A percentile compares a stretch with the other conserved stretches of the same genome.
These are phyloP conservation scores for Hepsetus odoe DNA, from an alignment of 2,113 vertebrate genomes.

Conservation along the genomic window DNA sequence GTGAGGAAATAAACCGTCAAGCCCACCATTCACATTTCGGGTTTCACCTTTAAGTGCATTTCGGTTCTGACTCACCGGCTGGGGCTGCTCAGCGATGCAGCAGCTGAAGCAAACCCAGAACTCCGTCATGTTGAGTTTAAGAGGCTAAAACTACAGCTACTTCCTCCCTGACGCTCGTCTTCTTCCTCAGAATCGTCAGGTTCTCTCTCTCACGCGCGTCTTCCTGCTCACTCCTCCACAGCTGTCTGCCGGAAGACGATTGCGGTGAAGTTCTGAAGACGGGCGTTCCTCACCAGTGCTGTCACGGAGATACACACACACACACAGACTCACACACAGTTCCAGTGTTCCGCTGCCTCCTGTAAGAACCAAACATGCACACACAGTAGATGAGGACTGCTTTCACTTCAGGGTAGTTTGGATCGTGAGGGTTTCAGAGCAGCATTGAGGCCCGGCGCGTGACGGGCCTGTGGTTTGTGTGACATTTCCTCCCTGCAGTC, in stretches of 20 bases:
- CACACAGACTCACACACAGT: slow-evolving; percentile 12
- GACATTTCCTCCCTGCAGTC: not conserved
- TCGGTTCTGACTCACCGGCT: slow-evolving; percentile 78
- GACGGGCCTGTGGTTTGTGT: not conserved
- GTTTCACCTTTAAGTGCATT: too few relatives aligned
- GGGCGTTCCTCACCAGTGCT: not conserved
- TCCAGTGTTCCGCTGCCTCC: not conserved
- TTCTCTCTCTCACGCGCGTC: not conserved
- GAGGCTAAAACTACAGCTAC: slow-evolving; percentile 61
- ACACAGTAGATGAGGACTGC: not conserved
- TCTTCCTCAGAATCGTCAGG: slow-evolving; percentile 18
- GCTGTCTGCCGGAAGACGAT: slow-evolving; percentile 30
- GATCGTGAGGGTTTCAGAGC: not conserved
- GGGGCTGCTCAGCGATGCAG: slow-evolving; percentile 86
- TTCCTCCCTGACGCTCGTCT: slow-evolving; percentile 66
- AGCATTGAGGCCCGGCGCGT: not conserved
- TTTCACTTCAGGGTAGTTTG: too few relatives aligned
- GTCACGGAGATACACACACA: not conserved
- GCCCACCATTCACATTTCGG: too few relatives aligned
- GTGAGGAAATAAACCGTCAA: too few relatives aligned
- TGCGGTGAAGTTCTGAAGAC: not conserved
- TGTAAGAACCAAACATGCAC: not conserved
- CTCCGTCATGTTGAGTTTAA: slow-evolving; percentile 80
- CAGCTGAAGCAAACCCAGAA: slow-evolving; percentile 84
- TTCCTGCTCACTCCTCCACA: slow-evolving; percentile 10